Conservation (phyloP, 2,113 vertebrate species). For the Oophaga pumilio region DNA sequence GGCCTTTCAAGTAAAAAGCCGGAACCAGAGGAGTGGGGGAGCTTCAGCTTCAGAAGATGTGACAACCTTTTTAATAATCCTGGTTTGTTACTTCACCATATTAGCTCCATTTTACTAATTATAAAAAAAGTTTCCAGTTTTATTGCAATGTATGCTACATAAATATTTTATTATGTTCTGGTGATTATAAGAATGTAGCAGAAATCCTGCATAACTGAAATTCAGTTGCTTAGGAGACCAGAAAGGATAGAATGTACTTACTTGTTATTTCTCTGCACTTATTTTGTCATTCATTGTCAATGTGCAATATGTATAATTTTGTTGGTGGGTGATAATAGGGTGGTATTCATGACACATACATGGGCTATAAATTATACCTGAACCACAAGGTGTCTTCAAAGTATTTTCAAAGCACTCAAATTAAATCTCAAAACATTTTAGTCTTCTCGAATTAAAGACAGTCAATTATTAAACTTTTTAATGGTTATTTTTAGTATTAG, state of each 20-base stretch:
- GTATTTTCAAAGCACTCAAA: not conserved
- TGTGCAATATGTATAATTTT: not conserved
- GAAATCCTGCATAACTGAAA: not conserved
- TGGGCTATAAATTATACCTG: not conserved
- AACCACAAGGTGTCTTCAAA: not conserved
- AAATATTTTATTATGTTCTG: conserved; percentile 1
- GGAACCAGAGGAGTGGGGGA: too few species aligned
- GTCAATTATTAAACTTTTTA: not conserved
- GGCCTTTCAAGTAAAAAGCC: too few species aligned
- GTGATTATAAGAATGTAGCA: not conserved
- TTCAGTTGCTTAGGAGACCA: not conserved
- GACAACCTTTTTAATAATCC: not conserved
- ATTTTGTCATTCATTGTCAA: not conserved
- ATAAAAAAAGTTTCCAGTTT: not conserved
- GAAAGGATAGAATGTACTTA: not conserved
- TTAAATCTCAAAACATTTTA: not conserved
- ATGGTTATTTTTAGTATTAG: not conserved
- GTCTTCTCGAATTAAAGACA: not conserved
- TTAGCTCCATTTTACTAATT: not conserved
- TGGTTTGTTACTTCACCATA: not conserved
- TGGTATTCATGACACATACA: not conserved
- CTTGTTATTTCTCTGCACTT: not conserved
- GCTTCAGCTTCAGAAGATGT: too few species aligned
- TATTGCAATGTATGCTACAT: not conserved
- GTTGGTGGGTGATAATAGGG: not conserved